phyloP scores from a whole-genome alignment of 2,888 invertebrate species.

The Zootermopsis nevadensis region DNA sequence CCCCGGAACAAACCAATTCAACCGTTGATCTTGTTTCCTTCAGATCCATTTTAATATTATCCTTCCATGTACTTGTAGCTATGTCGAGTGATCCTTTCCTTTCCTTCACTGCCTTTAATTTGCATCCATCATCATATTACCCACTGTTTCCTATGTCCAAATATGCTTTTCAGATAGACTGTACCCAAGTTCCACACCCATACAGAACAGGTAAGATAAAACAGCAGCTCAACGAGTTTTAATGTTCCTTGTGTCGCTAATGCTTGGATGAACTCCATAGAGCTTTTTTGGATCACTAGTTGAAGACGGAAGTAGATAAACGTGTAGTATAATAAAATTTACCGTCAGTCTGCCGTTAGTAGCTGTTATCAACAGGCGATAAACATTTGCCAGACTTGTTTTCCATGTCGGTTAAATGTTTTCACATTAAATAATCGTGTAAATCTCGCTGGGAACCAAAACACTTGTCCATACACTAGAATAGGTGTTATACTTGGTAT shows the following conservation, averaged over 20 bases:
- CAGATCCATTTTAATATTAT: too few species aligned
- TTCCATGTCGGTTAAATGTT: conserved; percentile 1
- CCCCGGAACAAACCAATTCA: too few species aligned
- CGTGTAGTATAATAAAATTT: neutral
- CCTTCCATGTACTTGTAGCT: too few species aligned
- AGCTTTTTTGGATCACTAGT: too few species aligned
- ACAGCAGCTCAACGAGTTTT: neutral
- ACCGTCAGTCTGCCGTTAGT: neutral
- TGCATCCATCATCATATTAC: too few species aligned
- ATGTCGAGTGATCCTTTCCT: too few species aligned
- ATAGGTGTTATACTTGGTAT: conserved; percentile 1
- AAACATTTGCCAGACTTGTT: conserved; percentile 4
- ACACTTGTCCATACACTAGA: neutral
- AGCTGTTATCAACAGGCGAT: neutral
- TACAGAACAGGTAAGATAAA: too few species aligned
- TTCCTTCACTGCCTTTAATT: too few species aligned
- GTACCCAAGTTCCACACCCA: too few species aligned
- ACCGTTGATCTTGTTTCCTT: too few species aligned
- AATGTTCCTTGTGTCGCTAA: neutral
- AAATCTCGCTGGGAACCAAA: neutral
- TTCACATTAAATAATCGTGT: conserved; percentile 4
- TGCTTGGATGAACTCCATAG: neutral
- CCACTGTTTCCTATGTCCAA: too few species aligned
- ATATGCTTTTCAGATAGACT: too few species aligned
- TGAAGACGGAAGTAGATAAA: neutral